These are phyloP conservation scores for Proctacanthus coquilletti DNA, from an alignment of 1,140 invertebrate species.

Conservation along the genomic window DNA sequence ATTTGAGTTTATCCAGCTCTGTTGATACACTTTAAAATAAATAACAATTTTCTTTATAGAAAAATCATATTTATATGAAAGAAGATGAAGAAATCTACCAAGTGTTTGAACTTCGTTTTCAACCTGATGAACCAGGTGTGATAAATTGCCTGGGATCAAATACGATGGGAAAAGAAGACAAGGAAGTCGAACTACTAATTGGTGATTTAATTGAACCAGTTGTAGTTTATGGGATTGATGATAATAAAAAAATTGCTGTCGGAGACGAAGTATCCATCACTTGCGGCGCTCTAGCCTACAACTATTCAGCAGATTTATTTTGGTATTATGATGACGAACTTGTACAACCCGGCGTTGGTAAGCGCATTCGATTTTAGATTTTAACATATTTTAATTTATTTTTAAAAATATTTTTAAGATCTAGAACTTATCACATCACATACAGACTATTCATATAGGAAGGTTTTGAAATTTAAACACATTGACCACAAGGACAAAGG, in stretches of 20 bases:
- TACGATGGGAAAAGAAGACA: slow-evolving; percentile 9
- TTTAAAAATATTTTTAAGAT: neutral
- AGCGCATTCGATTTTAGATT: no score
- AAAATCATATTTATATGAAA: no score
- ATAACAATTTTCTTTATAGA: neutral
- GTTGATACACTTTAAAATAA: neutral
- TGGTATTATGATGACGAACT: slow-evolving; percentile 26
- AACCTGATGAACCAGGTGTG: slow-evolving; percentile 20
- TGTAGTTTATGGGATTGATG: slow-evolving; percentile 14
- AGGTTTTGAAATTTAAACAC: slow-evolving; percentile 13
- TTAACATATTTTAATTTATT: neutral
- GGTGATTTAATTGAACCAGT: slow-evolving; percentile 20
- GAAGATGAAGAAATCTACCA: no score
- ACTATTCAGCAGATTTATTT: slow-evolving; percentile 30
- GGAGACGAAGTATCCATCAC: slow-evolving; percentile 35
- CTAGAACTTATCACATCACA: slow-evolving; percentile 9
- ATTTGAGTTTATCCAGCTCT: no score
- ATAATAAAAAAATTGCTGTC: slow-evolving; percentile 26
- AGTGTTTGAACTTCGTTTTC: slow-evolving; percentile 18
- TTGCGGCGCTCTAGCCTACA: slow-evolving; percentile 38
- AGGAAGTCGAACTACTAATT: slow-evolving; percentile 14
- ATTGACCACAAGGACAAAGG: slow-evolving; percentile 16
- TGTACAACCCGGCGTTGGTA: slow-evolving; percentile 7
- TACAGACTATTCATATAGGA: slow-evolving; percentile 19
- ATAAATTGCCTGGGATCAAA: slow-evolving; percentile 25